Evolutionary conservation across 1,140 invertebrate genomes (phyloP), one percentile per base, ranked within the genome.

Genomic region (Caerostris extrusa): DNA sequence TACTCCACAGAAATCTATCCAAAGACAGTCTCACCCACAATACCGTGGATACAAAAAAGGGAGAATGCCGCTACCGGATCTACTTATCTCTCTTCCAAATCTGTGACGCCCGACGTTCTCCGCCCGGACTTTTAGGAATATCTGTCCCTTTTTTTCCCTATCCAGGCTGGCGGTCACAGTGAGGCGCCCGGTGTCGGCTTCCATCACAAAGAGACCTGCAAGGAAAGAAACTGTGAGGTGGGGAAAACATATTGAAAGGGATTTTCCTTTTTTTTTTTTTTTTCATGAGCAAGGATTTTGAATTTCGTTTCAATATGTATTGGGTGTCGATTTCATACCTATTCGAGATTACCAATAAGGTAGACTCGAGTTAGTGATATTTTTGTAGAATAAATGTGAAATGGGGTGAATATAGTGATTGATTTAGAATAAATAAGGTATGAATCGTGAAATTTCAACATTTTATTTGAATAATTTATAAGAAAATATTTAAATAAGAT

Each of bases 51-150:
- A 12, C 10, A 50, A 53, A 53, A 77, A 77, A 77, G 50, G 71
- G 10, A 53, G 12, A 34, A 77, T 50, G 50, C 58, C 93, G n/a
- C 85, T 71, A 94, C 93, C 93, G 55, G 93, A 58, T 91, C 93
- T 91, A 14, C 88, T 94, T 12, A 94, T 85, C 53, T 94, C 93
- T 60, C 93, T 82, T 14, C 93, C 93, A 19, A 83, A 94, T 55
- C 93, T 61, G 61, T 92, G 89, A 55, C 93, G 56, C 53, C 95
- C 94, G 57, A 85, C 91, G 34, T 95, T 95, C 82, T 95, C 95
- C 3, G 94, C 95, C 85, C 95, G 90, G 17, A 95, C 95, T 94
- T 95, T 95, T 10, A 95, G 61, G n/a, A 90, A 83, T 95, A 95
- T 19, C 94, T 77, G 77, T 95, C 95, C 69, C 95, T 94, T 10